phyloP scores from a whole-genome alignment of 2,113 vertebrate genomes.

The Cyanoramphus novaezelandiae region DNA sequence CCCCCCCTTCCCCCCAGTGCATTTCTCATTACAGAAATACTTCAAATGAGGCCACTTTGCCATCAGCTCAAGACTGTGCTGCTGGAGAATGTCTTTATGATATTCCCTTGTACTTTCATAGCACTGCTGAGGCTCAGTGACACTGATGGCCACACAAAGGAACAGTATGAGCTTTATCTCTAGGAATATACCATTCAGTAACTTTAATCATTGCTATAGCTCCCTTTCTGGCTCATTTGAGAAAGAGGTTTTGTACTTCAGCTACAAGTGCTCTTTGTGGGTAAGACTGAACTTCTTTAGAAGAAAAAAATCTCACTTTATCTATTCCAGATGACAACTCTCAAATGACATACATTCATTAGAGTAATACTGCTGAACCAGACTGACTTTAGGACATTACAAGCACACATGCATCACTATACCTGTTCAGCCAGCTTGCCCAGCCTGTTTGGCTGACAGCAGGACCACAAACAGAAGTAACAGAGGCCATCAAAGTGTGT shows the following conservation, averaged over 20 bases:
- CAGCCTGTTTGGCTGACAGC: constrained; percentile 96
- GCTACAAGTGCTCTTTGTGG: neutral
- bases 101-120: neutral
- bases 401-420: constrained; percentile 76
- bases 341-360: neutral
- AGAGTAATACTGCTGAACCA: neutral
- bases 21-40: neutral
- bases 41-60: neutral
- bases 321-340: neutral
- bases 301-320: neutral
- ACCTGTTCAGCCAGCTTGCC: constrained; percentile 98
- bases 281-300: neutral
- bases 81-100: neutral
- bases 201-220: neutral
- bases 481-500: constrained; percentile 79
- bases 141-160: neutral
- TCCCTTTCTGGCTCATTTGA: neutral
- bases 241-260: neutral
- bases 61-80: neutral
- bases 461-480: constrained; percentile 77
- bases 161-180: neutral
- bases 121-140: neutral
- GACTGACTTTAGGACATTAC: constrained; percentile 2
- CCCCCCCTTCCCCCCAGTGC: neutral
- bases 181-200: neutral